Conservation (phyloP, 2,888 invertebrate species). For the Pristionchus mayeri region DNA sequence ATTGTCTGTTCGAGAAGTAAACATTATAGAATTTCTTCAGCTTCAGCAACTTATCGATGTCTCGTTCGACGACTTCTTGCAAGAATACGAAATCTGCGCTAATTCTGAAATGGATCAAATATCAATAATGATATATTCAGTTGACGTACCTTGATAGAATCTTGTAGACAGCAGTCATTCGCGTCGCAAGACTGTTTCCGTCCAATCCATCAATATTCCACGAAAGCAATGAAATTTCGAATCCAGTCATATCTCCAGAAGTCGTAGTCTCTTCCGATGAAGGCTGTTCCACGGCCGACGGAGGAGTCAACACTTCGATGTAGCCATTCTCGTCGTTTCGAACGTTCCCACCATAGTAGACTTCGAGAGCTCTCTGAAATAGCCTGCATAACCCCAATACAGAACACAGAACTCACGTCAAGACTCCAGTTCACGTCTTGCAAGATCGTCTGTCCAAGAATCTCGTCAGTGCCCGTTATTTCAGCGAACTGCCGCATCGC, state of each 20-base stretch:
- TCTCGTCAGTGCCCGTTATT: constrained; percentile 80
- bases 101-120: constrained; percentile 77
- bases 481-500: constrained; percentile 77
- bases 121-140: not conserved
- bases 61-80: constrained; percentile 80
- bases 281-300: not conserved
- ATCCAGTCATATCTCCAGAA: constrained; percentile 65
- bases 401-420: constrained; percentile 74
- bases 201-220: constrained; percentile 83
- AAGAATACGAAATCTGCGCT: constrained; percentile 81
- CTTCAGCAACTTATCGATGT: constrained; percentile 77
- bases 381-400: not conserved
- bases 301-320: constrained; percentile 51
- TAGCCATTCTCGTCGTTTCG: constrained; percentile 48
- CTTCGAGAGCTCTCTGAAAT: constrained; percentile 54
- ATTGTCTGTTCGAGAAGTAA: constrained; percentile 74
- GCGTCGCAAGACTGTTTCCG: constrained; percentile 78
- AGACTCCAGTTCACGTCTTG: constrained; percentile 80
- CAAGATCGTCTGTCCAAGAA: constrained; percentile 80
- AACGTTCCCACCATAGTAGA: constrained; percentile 55
- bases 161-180: constrained; percentile 79
- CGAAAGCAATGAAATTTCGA: constrained; percentile 78
- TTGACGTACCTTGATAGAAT: constrained; percentile 74
- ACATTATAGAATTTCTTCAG: constrained; percentile 78
- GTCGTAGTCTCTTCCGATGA: not conserved